Base-by-base conservation (phyloP, 1,140 invertebrate species). In the Sarcophaga bullata region DNA sequence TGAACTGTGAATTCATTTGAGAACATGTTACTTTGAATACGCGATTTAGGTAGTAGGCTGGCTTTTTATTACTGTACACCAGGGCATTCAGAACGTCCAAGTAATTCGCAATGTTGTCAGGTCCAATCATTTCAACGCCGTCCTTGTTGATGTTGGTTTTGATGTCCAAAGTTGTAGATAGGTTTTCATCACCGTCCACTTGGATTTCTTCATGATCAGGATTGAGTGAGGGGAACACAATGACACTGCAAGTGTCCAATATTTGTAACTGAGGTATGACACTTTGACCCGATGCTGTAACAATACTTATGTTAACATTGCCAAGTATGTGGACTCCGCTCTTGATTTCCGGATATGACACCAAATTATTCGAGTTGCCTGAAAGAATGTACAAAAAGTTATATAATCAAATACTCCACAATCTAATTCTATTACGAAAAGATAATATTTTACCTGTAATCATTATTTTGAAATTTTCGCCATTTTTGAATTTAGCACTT, bases 1-100 rank as follows among this genome's bases (percentile, higher is more conserved):
- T 95, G 91, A 98, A 98, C 19, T 97, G 92, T 0, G 96, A 96
- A 91, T 96, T 98, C 72, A 98, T 92, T 90, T 98, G 97, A 8
- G 97, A 97, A 90, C 98, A 99, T 50, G 95, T 95, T 5, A 99
- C 91, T 88, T 98, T 97, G 91, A 99, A 98, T 0, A 97, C 97
- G 83, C 96, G 93, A 91, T 98, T 98, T 62, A 99, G 91, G 90
- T 98, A 98, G 90, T 97, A 97, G 6, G 97, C 97, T 8, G 97
- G 96, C 87, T 98, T 97, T 84, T 95, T 95, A 90, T 98, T 98
- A 85, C 95, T 96, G 91, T 99, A 99, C 82, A 96, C 94, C 73
- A 99, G 95, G 84, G 97, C 94, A 47, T 95, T 92, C n/a, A 98
- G 92, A 6, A 97, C 93, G 90, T 94, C 91, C 11, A 91, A 86